These are phyloP conservation scores for Lerema accius DNA, from an alignment of 1,140 invertebrate genomes.

Conservation along the genomic window DNA sequence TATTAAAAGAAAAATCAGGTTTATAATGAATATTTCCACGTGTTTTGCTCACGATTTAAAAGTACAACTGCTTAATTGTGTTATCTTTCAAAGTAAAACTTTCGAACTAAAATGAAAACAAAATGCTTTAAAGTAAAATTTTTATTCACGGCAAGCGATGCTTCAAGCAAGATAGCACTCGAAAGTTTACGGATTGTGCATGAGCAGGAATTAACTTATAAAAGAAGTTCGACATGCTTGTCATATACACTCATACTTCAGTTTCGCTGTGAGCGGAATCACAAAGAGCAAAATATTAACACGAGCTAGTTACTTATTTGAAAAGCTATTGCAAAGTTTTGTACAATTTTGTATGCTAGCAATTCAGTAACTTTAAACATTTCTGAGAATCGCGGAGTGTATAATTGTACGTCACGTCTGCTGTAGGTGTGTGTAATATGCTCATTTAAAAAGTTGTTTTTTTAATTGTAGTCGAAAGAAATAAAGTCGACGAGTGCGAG, in stretches of 20 bases:
- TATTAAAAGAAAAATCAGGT: not conserved
- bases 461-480: too few species aligned
- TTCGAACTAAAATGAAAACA: constrained; percentile 4
- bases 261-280: constrained; percentile 53
- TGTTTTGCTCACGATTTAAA: not conserved
- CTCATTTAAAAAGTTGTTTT: not conserved
- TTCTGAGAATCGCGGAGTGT: constrained; percentile 45
- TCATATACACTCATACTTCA: constrained; percentile 48
- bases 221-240: constrained; percentile 66
- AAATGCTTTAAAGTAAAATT: constrained; percentile 34
- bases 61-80: not conserved
- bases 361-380: constrained; percentile 62
- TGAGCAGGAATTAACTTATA: constrained; percentile 72
- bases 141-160: constrained; percentile 51
- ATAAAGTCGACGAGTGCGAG: too few species aligned
- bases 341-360: constrained; percentile 57
- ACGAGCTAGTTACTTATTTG: constrained; percentile 73
- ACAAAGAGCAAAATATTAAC: constrained; percentile 75
- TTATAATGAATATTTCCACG: not conserved
- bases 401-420: constrained; percentile 39
- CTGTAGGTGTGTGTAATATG: constrained; percentile 21
- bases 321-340: constrained; percentile 72
- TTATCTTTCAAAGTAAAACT: constrained; percentile 9
- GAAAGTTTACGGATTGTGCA: constrained; percentile 71
- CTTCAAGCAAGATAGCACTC: constrained; percentile 52